Evolutionary conservation across 1,140 invertebrate genomes (phyloP).

Genomic region (Scylla paramamosain): DNA sequence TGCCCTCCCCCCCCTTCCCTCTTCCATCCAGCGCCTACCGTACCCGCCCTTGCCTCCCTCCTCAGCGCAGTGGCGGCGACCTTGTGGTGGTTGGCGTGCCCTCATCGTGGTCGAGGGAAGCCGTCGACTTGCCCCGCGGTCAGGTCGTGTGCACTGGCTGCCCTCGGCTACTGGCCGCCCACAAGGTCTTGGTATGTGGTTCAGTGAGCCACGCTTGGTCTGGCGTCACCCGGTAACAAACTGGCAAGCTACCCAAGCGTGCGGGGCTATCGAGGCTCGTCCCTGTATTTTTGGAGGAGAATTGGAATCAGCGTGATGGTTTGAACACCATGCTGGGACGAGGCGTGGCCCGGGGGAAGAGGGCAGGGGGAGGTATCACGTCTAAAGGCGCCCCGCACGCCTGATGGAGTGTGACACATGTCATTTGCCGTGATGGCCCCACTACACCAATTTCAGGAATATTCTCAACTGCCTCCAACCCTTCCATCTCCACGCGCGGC

Average conservation of each 20-base stretch:
- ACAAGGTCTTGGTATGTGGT: background rate
- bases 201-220: background rate
- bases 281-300: background rate
- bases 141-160: background rate
- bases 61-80: background rate
- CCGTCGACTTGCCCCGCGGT: background rate
- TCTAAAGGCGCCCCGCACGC: background rate
- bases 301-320: background rate
- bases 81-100: background rate
- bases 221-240: background rate
- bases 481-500: background rate
- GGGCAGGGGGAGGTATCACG: background rate
- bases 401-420: constrained; percentile 3
- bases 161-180: background rate
- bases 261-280: background rate
- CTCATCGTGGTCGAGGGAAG: background rate
- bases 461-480: constrained; percentile 4
- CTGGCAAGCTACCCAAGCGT: background rate
- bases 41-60: background rate
- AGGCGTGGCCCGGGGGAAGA: background rate
- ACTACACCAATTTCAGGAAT: background rate
- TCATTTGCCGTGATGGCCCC: background rate
- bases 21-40: no score
- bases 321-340: background rate
- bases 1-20: background rate